Conservation (phyloP, 2,797 vertebrate species). For the Carapus acus region DNA sequence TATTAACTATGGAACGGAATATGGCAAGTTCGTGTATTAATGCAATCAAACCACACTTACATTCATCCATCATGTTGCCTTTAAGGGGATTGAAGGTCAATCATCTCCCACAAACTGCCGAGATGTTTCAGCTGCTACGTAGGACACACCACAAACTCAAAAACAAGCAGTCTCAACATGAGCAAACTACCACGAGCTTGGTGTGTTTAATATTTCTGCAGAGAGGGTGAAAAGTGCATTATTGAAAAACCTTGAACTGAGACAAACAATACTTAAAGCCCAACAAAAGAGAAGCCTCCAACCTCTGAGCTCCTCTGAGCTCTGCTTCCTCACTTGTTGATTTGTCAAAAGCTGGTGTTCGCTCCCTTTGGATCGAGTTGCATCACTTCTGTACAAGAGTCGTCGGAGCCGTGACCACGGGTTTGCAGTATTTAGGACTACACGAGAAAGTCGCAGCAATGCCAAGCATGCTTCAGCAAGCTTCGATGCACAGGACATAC, state of each 20-base stretch:
- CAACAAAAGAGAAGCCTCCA: constrained; percentile 35
- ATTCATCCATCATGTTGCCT: constrained; percentile 31
- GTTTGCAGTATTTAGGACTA: constrained; percentile 49
- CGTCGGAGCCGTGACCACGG: constrained; percentile 40
- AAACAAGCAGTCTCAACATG: constrained; percentile 35
- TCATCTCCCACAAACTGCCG: constrained; percentile 29
- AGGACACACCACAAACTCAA: constrained; percentile 35
- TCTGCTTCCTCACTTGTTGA: constrained; percentile 54
- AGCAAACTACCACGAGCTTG: constrained; percentile 35
- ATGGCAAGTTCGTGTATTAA: constrained; percentile 48
- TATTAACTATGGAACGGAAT: constrained; percentile 28
- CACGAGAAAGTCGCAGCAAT: constrained; percentile 43
- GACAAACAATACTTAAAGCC: constrained; percentile 58
- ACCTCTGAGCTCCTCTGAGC: constrained; percentile 25
- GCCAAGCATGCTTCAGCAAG: constrained; percentile 68
- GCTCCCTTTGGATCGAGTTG: constrained; percentile 57
- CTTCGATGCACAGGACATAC: constrained; percentile 67
- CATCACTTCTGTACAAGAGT: constrained; percentile 37
- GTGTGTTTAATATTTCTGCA: constrained; percentile 55
- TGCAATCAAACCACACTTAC: constrained; percentile 41
- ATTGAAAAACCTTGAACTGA: constrained; percentile 40
- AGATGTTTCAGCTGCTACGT: constrained; percentile 28
- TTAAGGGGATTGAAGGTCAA: constrained; percentile 22
- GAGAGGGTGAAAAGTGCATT: constrained; percentile 38
- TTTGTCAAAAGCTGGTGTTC: constrained; percentile 68